A percentile compares a stretch with the other conserved stretches of the same genome.
phyloP scores from a whole-genome alignment of 2,113 vertebrate species.

The Petaurus breviceps region DNA sequence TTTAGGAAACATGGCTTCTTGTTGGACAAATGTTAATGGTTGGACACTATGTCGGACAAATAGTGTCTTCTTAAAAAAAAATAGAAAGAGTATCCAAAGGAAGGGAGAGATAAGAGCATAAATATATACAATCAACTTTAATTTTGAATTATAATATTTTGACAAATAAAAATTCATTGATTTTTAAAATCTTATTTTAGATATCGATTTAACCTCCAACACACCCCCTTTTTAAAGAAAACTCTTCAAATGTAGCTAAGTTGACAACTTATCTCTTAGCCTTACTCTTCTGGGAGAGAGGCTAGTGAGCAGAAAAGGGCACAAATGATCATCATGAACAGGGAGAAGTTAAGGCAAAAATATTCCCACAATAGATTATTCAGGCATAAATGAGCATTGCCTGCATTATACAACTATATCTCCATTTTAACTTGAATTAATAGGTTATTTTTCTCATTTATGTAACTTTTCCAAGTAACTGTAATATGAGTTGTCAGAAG shows the following conservation, averaged over 20 bases:
- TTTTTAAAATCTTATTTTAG: background rate
- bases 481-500: background rate
- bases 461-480: conserved; percentile 33
- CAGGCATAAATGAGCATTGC: background rate
- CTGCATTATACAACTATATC: background rate
- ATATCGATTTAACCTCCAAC: background rate
- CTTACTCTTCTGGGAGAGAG: background rate
- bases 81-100: background rate
- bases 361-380: background rate
- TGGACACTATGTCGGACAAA: too few species aligned
- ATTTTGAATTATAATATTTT: background rate
- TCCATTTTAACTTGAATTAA: background rate
- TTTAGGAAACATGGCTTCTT: background rate
- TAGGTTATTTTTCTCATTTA: background rate
- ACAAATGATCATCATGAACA: background rate
- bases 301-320: conserved; percentile 4
- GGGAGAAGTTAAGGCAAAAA: background rate
- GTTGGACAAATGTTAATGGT: background rate
- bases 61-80: background rate
- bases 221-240: background rate
- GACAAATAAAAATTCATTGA: conserved; percentile 1
- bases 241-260: conserved; percentile 5
- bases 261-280: background rate
- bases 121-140: background rate
- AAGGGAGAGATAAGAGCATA: background rate